phyloP scores from a whole-genome alignment of 2,888 invertebrate genomes.

The Cecidostiba fungosa region DNA sequence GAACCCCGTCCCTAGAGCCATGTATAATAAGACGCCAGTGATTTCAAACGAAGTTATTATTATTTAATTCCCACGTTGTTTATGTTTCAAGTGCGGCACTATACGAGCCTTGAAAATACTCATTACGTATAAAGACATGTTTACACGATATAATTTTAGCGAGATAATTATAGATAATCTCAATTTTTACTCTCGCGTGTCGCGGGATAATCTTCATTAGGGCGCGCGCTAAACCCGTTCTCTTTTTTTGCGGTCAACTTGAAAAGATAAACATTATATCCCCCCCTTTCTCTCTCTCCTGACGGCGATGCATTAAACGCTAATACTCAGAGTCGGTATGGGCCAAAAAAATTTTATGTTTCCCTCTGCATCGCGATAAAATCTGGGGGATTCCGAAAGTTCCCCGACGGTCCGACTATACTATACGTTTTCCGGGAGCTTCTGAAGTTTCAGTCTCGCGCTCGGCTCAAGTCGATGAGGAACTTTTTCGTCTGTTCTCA shows the following conservation, averaged over 20 bases:
- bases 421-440: constrained; percentile 12
- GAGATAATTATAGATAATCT: constrained; percentile 34
- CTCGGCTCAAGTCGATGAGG: constrained; percentile 7
- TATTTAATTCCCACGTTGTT: constrained; percentile 18
- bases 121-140: constrained; percentile 35
- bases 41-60: constrained; percentile 15
- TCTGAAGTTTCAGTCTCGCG: constrained; percentile 24
- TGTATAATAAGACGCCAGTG: too few species aligned
- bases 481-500: constrained; percentile 24
- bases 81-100: neutral
- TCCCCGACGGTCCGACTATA: neutral
- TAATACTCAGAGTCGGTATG: neutral
- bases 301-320: neutral
- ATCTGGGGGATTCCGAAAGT: constrained; percentile 30
- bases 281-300: neutral
- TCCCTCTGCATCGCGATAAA: constrained; percentile 19
- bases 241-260: constrained; percentile 42
- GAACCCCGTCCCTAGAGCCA: too few species aligned
- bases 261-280: constrained; percentile 36
- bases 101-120: constrained; percentile 24
- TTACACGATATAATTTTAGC: constrained; percentile 42
- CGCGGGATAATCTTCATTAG: constrained; percentile 43
- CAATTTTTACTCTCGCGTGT: constrained; percentile 29
- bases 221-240: constrained; percentile 33
- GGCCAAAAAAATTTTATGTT: constrained; percentile 15